Evolutionary conservation across 2,113 vertebrate species (phyloP).

Genomic region (human): GRCh38 chr6:23515001-23515500

Average conservation of each 20-base stretch:
- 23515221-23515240: too few species aligned
- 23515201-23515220: neutral
- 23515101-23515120: neutral
- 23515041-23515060: neutral
- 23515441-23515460: neutral
- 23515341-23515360: fast-evolving
- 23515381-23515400: neutral
- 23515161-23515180: neutral
- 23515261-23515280: neutral
- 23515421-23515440: neutral
- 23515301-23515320: neutral
- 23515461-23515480: neutral
- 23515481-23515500: neutral
- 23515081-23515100: neutral
- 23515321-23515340: neutral
- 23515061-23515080: neutral
- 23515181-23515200: neutral
- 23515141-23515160: neutral
- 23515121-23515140: neutral
- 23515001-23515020: neutral
- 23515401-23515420: neutral
- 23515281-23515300: neutral
- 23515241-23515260: too few species aligned
- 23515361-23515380: neutral
- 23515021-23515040: neutral